Percentiles rank a stretch among this genome's conserved stretches.
Evolutionary conservation across 2,113 vertebrate species (phyloP).

Genomic region (Ahaetulla prasina): DNA sequence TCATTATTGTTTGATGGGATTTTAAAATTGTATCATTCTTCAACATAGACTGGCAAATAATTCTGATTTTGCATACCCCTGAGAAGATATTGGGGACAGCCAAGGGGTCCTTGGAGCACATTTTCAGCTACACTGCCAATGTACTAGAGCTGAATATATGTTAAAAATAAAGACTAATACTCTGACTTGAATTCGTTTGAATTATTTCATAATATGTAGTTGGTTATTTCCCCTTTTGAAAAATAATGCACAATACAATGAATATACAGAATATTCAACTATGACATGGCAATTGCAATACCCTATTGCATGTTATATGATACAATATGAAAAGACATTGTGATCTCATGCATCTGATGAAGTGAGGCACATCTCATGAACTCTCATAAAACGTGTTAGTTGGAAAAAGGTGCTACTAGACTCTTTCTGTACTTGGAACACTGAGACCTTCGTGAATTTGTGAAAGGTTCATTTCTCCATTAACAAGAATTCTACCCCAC

Average conservation of each 20-base stretch:
- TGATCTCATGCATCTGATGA: background rate
- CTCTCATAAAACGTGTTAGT: background rate
- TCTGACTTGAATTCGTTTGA: background rate
- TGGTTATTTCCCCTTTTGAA: background rate
- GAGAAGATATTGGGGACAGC: background rate
- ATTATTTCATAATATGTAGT: background rate
- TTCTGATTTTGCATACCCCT: background rate
- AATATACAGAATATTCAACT: background rate
- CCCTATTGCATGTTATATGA: too few species aligned
- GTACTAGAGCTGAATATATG: background rate
- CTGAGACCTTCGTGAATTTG: background rate
- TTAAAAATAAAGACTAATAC: background rate
- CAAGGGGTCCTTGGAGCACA: background rate
- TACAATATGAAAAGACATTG: background rate
- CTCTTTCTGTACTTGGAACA: background rate
- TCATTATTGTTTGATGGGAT: background rate
- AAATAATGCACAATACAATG: background rate
- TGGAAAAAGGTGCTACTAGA: background rate
- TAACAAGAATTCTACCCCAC: background rate
- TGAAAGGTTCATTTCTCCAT: background rate
- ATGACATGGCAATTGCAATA: background rate
- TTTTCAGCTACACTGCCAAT: background rate
- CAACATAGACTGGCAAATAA: background rate
- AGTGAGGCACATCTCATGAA: background rate
- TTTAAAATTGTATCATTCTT: background rate